Evolutionary conservation across 2,888 invertebrate genomes (phyloP), one percentile per base, ranked within the genome.

Genomic region (Aquatica leii): DNA sequence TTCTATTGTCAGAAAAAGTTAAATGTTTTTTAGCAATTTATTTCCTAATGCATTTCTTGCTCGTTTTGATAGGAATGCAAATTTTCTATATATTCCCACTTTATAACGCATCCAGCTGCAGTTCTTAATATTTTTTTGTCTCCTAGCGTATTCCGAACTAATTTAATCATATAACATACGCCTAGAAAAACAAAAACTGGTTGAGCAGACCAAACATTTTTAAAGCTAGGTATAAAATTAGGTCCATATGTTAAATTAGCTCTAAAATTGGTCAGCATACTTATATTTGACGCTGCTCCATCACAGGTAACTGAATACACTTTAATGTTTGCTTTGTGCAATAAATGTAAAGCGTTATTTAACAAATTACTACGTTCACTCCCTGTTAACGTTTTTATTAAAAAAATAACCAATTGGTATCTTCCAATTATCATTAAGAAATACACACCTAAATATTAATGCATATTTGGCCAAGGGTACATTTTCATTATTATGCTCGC

Each of bases 101-200:
- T 55, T 58, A 54, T 54, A 12, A 21, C 18, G 41, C 34, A n/a
- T n/a, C n/a, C n/a, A n/a, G n/a, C n/a, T n/a, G n/a, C n/a, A n/a
- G n/a, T 50, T 3, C 49, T 11, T 1, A 68, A 17, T 46, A 12
- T n/a, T 59, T 48, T 14, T 0, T 49, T 8, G 11, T 55, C 49
- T 11, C 41, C 63, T 8, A 69, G 43, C 3, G 62, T 20, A 54
- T 69, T 69, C n/a, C n/a, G n/a, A n/a, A n/a, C n/a, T n/a, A n/a
- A n/a, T n/a, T n/a, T n/a, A n/a, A n/a, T n/a, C n/a, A 67, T 67
- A 41, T 70, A 70, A 15, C 60, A 57, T 35, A 63, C 52, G 40
- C 69, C 67, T 12, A 64, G 48, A 20, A 70, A 59, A 35, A 66
- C 35, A 53, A 53, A 65, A 21, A 72, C 53, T 15, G 68, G 66